Conservation (phyloP, 2,113 vertebrate species). For the Tenebrosternarchus preto region DNA sequence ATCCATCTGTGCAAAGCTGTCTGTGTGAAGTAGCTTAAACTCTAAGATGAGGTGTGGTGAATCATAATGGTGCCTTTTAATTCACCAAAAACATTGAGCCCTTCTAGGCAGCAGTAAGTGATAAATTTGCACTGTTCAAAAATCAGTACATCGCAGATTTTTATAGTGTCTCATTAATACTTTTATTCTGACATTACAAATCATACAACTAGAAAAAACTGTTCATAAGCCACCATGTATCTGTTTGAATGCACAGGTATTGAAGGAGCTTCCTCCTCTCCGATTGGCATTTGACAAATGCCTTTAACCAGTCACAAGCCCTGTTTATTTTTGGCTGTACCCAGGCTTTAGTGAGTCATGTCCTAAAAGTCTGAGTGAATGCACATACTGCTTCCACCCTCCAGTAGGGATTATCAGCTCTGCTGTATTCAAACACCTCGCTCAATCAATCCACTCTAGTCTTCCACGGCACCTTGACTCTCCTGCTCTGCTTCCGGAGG, state of each 20-base stretch:
- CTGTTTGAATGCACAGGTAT: not conserved
- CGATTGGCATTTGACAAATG: not conserved
- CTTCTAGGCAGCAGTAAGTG: not conserved
- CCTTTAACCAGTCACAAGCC: not conserved
- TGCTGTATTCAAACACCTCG: slow-evolving; percentile 26
- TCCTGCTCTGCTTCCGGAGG: not conserved
- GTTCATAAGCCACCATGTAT: not conserved
- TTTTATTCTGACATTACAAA: not conserved
- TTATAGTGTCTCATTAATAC: no score
- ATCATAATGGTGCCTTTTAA: not conserved
- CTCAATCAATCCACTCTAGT: slow-evolving; percentile 33
- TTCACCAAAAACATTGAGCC: not conserved
- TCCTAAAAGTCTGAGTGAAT: slow-evolving; percentile 30
- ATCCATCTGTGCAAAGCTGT: not conserved
- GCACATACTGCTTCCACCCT: slow-evolving; percentile 28
- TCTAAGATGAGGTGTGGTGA: not conserved
- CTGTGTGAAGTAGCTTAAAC: not conserved
- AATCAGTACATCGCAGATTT: not conserved
- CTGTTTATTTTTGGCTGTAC: not conserved
- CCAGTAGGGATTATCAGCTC: slow-evolving; percentile 29
- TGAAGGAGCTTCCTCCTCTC: not conserved
- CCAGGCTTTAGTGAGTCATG: slow-evolving; percentile 14
- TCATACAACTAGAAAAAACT: not conserved
- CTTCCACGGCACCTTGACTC: slow-evolving; percentile 5
- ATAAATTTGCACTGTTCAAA: not conserved